A percentile compares a stretch with the other conserved stretches of the same genome.
phyloP scores from a whole-genome alignment of 2,888 invertebrate genomes.

The Trichogramma evanescens region DNA sequence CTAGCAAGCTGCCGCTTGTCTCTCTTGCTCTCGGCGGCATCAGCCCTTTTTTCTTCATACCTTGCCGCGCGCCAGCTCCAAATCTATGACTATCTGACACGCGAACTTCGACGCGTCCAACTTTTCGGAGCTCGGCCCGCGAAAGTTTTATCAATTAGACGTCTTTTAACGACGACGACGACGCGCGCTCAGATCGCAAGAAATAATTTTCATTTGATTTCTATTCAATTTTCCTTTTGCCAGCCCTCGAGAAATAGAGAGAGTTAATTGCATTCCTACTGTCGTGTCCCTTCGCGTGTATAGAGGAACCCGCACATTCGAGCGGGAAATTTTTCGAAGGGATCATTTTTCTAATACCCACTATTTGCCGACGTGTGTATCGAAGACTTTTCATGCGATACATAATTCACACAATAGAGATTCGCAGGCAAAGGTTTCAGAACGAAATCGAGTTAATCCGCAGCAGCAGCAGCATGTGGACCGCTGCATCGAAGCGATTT shows the following conservation, averaged over 20 bases:
- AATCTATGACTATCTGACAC: background rate
- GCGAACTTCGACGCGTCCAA: slow-evolving; percentile 4
- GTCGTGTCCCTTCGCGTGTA: too few species aligned
- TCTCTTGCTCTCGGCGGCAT: background rate
- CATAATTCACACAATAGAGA: too few species aligned
- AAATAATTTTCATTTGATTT: slow-evolving; percentile 6
- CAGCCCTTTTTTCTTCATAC: slow-evolving; percentile 3
- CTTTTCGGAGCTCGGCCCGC: slow-evolving; percentile 2
- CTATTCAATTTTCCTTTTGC: slow-evolving; percentile 1
- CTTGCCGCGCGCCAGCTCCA: background rate
- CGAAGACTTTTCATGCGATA: too few species aligned
- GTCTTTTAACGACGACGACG: background rate
- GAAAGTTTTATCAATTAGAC: slow-evolving; percentile 13
- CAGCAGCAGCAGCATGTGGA: too few species aligned
- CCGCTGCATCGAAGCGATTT: too few species aligned
- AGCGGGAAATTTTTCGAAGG: background rate
- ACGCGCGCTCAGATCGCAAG: background rate
- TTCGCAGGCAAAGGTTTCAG: too few species aligned
- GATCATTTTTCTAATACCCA: slow-evolving; percentile 23
- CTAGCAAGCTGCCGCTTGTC: slow-evolving; percentile 6
- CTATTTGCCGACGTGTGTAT: too few species aligned
- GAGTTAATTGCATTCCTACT: slow-evolving; percentile 8
- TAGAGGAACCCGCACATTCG: too few species aligned
- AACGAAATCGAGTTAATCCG: too few species aligned
- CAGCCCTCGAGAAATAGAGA: background rate